Evolutionary conservation across 2,888 invertebrate genomes (phyloP).

Genomic region (Meandrusa payeni): DNA sequence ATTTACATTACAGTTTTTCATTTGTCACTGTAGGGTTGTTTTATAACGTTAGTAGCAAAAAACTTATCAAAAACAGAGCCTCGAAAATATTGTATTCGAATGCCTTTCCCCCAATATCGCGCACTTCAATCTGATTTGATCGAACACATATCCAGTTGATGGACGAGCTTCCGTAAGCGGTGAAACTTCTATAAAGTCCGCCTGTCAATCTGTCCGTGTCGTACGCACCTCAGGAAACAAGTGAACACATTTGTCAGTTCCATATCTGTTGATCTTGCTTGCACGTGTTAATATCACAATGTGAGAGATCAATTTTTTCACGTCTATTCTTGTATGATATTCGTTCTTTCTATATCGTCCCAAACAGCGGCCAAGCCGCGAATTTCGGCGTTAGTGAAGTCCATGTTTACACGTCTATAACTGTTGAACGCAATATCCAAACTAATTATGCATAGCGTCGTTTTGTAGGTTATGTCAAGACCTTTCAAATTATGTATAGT

Average conservation of each 20-base stretch:
- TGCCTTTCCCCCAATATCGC: slow-evolving; percentile 37
- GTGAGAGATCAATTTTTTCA: too few relatives aligned
- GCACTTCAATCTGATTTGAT: slow-evolving; percentile 62
- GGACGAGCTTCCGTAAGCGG: slow-evolving; percentile 65
- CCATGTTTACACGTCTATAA: too few relatives aligned
- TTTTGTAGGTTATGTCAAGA: too few relatives aligned
- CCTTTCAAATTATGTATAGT: too few relatives aligned
- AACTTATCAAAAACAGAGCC: slow-evolving; percentile 26
- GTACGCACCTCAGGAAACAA: slow-evolving; percentile 30
- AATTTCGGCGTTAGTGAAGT: too few relatives aligned
- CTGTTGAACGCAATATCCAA: too few relatives aligned
- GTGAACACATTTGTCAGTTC: slow-evolving; percentile 26
- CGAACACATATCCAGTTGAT: slow-evolving; percentile 62
- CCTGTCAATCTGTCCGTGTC: slow-evolving; percentile 52
- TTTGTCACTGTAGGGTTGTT: not conserved
- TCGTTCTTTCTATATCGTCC: too few relatives aligned
- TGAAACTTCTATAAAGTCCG: slow-evolving; percentile 47
- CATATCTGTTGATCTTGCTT: slow-evolving; percentile 29
- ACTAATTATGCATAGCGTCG: too few relatives aligned
- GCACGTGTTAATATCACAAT: slow-evolving; percentile 13
- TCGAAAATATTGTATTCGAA: slow-evolving; percentile 24
- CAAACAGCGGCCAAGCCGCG: too few relatives aligned
- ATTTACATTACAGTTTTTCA: too few relatives aligned
- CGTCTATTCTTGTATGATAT: too few relatives aligned
- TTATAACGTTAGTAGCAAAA: slow-evolving; percentile 32